Base-by-base conservation (phyloP, 2,888 invertebrate species). In the Pammene fasciana region DNA sequence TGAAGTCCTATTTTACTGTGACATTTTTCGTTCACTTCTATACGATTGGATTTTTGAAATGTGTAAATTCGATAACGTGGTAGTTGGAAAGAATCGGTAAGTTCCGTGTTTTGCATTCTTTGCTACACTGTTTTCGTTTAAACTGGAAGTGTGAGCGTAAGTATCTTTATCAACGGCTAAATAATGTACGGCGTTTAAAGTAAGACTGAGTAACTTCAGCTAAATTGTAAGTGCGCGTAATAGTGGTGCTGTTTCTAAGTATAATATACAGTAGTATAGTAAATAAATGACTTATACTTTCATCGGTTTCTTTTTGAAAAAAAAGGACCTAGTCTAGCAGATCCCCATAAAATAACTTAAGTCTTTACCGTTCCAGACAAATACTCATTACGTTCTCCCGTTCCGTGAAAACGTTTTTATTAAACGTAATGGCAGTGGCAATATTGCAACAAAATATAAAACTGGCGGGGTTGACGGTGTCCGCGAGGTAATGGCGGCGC, bases 11-110 rank as follows among this genome's bases (percentile, higher is more conserved):
- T 90, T 90, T 88, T 87, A 82, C 85, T 81, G 82, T 88, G 90
- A 90, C 89, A 88, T 89, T 90, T 90, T 86, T 86, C 90, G 87
- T 88, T 88, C 89, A 83, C 86, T 82, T 82, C 82, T 83, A 78
- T 82, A 75, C 84, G 87, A 90, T 90, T 89, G 89, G 86, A 90
- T 91, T 90, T 89, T 87, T 84, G 86, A 87, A 89, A 88, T 88
- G 89, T 90, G 89, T 90, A 89, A 90, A 90, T 89, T 88, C 86
- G 86, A 90, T 89, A 88, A 85, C 87, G 85, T 83, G 18, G 54
- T 5, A 14, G 26, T 60, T 70, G 70, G 60, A 16, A 54, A 55
- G 59, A 65, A 70, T 68, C 14, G 26, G 55, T 16, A 60, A 65
- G 59, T 65, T 70, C n/a, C 46, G 60, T 56, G 52, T 38, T 65